Base-by-base conservation (phyloP, 64 coral and sea anemone species). In the Actinia tenebrosa region DNA sequence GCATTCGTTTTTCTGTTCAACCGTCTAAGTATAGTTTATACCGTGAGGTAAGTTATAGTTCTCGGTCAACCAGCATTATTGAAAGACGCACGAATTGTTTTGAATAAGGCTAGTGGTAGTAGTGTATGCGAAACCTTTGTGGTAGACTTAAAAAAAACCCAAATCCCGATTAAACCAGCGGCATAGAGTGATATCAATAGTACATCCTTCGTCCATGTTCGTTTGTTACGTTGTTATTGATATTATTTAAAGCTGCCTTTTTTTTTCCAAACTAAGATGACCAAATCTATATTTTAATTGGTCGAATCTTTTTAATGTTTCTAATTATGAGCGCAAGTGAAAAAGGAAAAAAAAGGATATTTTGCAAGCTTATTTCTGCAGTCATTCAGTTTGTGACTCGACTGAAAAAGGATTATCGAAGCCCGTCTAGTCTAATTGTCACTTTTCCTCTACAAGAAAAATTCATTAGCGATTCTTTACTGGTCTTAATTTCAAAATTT, bases 31-130 rank as follows among this genome's bases (percentile, higher is more conserved):
- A 89, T 46, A 20, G 75, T 68, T 58, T 96, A 80, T 79, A 93
- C 23, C 94, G 94, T 79, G 84, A 90, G 94, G 94, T 96, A 91
- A 69, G 71, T 59, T 66, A 8, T 37, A 66, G 63, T n/a, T 66
- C 19, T 66, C 63, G 56, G 19, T 14, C 22, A 66, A 23, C 63
- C 79, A 14, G 44, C 64, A 71, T 55, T 69, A n/a, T 75, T 83
- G 25, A 75, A 75, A 30, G 69, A 75, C 23, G 5, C 10, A 30
- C 25, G 69, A 26, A 1, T 75, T 75, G 69, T 75, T 75, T 42
- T 75, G 69, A 30, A 75, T 75, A 37, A 69, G 25, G 26, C 11
- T 42, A 27, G 69, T 75, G 69, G 30, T 37, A 37, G 1, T 37
- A 37, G 30, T 75, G 69, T 75, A 5, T 37, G 30, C 30, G 1